Base-by-base conservation (phyloP, 2,888 invertebrate species). In the Tipula lateralis region DNA sequence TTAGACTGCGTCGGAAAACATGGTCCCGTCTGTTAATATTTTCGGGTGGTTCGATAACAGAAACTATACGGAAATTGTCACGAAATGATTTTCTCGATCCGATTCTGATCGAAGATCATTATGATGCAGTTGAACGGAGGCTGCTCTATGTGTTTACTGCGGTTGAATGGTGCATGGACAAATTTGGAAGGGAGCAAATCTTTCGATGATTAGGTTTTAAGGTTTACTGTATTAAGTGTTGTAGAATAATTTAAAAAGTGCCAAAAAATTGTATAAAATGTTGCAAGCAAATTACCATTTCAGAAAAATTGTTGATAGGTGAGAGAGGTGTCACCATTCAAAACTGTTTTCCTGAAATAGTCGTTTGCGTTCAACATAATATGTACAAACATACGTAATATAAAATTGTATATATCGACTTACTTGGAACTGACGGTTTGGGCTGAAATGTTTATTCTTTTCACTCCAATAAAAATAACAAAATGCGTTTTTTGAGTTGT, bases 101-200 rank as follows among this genome's bases (percentile, higher is more conserved):
- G 7, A 89, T 96, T 4, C 91, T 96, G 13, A 94, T 94, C 1
- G 92, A 93, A 84, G 92, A 93, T 81, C 96, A 97, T 90, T 93
- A 94, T 85, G 91, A 92, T 87, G 96, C 96, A 9, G 91, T 97
- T 81, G 95, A 97, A 88, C 91, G 96, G 86, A 91, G 97, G 88
- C 89, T 97, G 50, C 90, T 94, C 84, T 92, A 94, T 86, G 91
- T 97, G 81, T 95, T 94, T 89, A 94, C 95, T 12, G 93, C 95
- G 84, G 92, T 96, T 83, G 94, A 95, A 89, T 93, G 93, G 88
- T 97, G 96, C 89, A 92, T 94, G 87, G 91, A 91, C 85, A 92
- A 91, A 88, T 90, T 92, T 87, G 93, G 93, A 7, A 19, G 66
- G 24, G 66, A 66, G 19, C 9, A 66, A 1, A 66, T 66, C 7